Percentiles rank a stretch among this genome's conserved stretches.
phyloP scores from a whole-genome alignment of 2,113 vertebrate species.

The Sceloporus tristichus region DNA sequence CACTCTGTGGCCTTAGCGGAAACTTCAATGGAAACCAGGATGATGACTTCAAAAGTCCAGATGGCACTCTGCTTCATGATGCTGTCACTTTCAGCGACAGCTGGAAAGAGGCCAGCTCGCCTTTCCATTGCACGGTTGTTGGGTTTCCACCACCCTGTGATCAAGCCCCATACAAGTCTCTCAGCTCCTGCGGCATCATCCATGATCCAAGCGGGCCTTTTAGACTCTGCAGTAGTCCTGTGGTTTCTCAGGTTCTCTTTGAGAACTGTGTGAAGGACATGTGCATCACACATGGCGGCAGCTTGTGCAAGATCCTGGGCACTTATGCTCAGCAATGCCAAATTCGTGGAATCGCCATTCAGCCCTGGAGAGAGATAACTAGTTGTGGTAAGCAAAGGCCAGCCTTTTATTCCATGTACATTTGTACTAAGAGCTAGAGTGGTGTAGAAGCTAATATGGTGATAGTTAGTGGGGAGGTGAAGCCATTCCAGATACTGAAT shows the following conservation, averaged over 20 bases:
- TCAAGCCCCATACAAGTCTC: not conserved
- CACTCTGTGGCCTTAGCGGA: slow-evolving; percentile 74
- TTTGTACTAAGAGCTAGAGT: not conserved
- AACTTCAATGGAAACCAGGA: slow-evolving; percentile 53
- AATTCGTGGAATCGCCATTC: slow-evolving; percentile 28
- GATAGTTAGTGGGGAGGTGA: too few relatives aligned
- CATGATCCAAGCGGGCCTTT: slow-evolving; percentile 57
- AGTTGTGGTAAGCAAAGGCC: slow-evolving; percentile 63
- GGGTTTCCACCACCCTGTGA: not conserved
- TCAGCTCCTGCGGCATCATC: slow-evolving; percentile 61
- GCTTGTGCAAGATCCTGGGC: slow-evolving; percentile 54
- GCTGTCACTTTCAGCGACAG: not conserved
- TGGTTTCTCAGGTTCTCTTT: slow-evolving; percentile 11
- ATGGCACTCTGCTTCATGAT: not conserved
- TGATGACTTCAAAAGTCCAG: slow-evolving; percentile 53
- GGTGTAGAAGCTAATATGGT: not conserved
- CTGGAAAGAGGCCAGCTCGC: not conserved
- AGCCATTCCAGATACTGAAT: too few relatives aligned
- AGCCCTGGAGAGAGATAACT: slow-evolving; percentile 72
- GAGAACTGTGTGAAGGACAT: slow-evolving; percentile 49
- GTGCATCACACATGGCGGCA: slow-evolving; percentile 13
- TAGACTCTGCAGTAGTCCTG: slow-evolving; percentile 44
- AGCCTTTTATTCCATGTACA: not conserved
- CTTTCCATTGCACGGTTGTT: slow-evolving; percentile 17
- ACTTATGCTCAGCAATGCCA: slow-evolving; percentile 72